These are phyloP conservation scores for Pachyuromys duprasi DNA, from an alignment of 2,797 vertebrate genomes.

Conservation along the genomic window DNA sequence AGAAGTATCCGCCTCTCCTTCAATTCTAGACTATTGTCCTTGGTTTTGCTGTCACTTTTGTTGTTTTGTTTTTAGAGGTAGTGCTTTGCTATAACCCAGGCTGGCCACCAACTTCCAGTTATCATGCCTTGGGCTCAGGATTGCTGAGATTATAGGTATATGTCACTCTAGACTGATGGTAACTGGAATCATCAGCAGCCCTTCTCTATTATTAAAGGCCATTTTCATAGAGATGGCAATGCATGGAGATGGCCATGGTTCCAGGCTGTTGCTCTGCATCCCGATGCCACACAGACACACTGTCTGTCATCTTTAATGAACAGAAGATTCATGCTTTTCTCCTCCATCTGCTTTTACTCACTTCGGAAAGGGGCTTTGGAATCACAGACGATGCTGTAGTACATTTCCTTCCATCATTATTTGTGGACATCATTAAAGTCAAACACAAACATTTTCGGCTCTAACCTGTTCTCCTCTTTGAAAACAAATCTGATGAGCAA, in stretches of 20 bases:
- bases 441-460: not conserved
- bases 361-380: not conserved
- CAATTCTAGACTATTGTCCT: not conserved
- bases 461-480: not conserved
- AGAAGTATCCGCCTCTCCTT: not conserved
- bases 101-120: not conserved
- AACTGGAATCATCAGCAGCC: not conserved
- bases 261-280: not conserved
- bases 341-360: constrained; percentile 38
- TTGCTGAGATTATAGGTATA: not conserved
- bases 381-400: not conserved
- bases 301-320: not conserved
- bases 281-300: not conserved
- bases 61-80: not conserved
- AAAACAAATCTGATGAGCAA: constrained; percentile 44
- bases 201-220: not conserved
- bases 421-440: constrained; percentile 41
- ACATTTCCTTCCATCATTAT: not conserved
- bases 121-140: not conserved
- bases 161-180: too few relatives aligned
- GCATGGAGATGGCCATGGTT: not conserved
- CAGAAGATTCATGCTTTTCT: not conserved
- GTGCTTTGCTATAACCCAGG: not conserved
- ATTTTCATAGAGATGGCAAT: not conserved
- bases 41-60: not conserved